phyloP scores from a whole-genome alignment of 2,113 vertebrate genomes.

The Morone chrysops region DNA sequence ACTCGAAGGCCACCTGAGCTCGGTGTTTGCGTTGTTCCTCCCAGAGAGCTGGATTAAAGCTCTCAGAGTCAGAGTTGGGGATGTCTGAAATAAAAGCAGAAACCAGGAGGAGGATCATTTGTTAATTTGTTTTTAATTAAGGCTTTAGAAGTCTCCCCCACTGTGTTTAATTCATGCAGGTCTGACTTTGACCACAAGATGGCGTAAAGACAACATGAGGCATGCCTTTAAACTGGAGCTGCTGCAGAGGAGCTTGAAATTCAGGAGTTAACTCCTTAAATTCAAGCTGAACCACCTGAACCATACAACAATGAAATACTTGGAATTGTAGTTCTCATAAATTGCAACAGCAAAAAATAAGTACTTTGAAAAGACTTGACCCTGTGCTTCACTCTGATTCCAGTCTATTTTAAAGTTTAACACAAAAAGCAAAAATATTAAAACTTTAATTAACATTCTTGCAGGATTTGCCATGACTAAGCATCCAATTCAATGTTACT shows the following conservation, averaged over 20 bases:
- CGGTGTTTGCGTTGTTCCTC: conserved; percentile 97
- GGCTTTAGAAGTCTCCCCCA: not conserved
- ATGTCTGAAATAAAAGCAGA: conserved; percentile 84
- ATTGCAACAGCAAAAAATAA: not conserved
- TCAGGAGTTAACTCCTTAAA: not conserved
- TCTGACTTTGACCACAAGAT: conserved; percentile 59
- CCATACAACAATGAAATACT: not conserved
- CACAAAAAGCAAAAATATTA: not conserved
- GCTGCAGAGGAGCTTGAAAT: conserved; percentile 24
- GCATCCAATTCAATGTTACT: not conserved
- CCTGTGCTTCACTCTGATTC: not conserved
- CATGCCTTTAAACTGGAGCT: not conserved
- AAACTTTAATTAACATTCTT: not conserved
- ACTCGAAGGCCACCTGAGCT: conserved; percentile 98
- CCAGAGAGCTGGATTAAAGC: conserved; percentile 97
- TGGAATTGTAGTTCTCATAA: not conserved
- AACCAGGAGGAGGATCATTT: not conserved
- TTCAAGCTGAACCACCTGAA: not conserved
- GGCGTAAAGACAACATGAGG: conserved; percentile 39
- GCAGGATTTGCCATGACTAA: not conserved
- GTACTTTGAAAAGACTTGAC: not conserved
- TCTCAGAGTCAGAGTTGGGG: conserved; percentile 97
- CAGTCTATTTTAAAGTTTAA: not conserved
- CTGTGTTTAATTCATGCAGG: not conserved
- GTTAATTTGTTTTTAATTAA: not conserved